Evolutionary conservation across 2,113 vertebrate species (phyloP).

Genomic region (Cochlearius cochlearius): DNA sequence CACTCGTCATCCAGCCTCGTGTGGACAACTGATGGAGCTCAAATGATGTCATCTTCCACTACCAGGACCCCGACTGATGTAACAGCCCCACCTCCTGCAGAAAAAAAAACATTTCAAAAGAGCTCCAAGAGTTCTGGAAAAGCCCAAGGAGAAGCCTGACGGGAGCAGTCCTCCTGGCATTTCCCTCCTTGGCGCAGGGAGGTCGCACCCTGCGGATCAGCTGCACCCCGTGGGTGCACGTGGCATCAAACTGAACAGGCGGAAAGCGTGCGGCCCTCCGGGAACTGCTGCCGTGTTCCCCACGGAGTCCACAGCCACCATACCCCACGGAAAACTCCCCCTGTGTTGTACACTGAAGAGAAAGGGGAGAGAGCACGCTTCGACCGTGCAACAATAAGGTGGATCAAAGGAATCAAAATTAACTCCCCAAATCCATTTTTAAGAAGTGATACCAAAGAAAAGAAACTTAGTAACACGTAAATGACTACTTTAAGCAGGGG

Average conservation of each 20-base stretch:
- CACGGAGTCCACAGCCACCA: accelerated
- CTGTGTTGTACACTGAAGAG: neutral
- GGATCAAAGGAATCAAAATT: neutral
- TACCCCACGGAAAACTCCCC: neutral
- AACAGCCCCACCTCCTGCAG: neutral
- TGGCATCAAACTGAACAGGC: neutral
- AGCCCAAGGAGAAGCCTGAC: neutral
- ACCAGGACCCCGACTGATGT: neutral
- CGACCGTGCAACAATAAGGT: accelerated
- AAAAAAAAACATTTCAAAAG: too few relatives aligned
- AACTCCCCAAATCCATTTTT: neutral
- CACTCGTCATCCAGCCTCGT: neutral
- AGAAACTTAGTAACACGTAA: neutral
- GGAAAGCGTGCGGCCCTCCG: neutral
- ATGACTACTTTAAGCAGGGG: neutral
- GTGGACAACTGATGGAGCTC: neutral
- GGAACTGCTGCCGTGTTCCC: neutral
- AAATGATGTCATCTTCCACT: neutral
- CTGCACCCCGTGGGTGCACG: accelerated
- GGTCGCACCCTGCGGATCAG: neutral
- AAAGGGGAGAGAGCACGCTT: neutral
- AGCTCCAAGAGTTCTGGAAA: neutral
- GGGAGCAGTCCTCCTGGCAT: neutral
- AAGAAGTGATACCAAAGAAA: neutral
- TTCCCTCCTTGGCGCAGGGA: accelerated